Evolutionary conservation across 2,888 invertebrate species (phyloP), one percentile per base, ranked within the genome.

Genomic region (Aleiodes alternator): DNA sequence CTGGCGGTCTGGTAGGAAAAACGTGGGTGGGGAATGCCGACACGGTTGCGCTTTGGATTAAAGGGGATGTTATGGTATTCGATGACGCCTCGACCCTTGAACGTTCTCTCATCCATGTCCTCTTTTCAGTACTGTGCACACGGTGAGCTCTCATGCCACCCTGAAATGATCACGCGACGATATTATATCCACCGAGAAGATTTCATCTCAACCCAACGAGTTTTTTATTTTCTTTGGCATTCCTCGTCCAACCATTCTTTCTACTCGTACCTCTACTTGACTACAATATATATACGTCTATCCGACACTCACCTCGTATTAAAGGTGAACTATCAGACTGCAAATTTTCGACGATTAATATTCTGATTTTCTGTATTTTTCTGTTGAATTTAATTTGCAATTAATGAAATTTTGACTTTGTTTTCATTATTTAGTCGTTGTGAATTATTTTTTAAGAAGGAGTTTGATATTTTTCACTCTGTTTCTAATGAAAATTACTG

Each of bases 301-400:
- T 59, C 59, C 73, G 53, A 71, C 73, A 56, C 70, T 59, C 59
- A 14, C 69, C 68, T 59, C 69, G 55, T 29, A 70, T 76, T 76
- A 73, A 78, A 66, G 55, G 50, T 55, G 48, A 69, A 56, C 68
- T 57, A 50, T 57, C 51, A 53, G 48, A 66, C 48, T 64, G 16
- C n/a, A 8, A 48, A 43, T 59, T 53, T 69, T 68, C 43, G 5
- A n/a, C 43, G n/a, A 29, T 14, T 14, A 34, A 38, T 12, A 64
- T 43, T 43, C 0, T 43, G 9, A 43, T 43, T 43, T 43, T 9
- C 3, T 3, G 11, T 9, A 11, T 43, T 43, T 43, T 43, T 43
- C 43, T 43, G 0, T 11, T 43, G 7, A 43, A 8, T 8, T 43
- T 11, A 3, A 43, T 8, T 43, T 8, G 6, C 6, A 34, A 34